These are phyloP conservation scores for Microchrysa polita DNA, from an alignment of 2,888 invertebrate genomes.

Conservation along the genomic window DNA sequence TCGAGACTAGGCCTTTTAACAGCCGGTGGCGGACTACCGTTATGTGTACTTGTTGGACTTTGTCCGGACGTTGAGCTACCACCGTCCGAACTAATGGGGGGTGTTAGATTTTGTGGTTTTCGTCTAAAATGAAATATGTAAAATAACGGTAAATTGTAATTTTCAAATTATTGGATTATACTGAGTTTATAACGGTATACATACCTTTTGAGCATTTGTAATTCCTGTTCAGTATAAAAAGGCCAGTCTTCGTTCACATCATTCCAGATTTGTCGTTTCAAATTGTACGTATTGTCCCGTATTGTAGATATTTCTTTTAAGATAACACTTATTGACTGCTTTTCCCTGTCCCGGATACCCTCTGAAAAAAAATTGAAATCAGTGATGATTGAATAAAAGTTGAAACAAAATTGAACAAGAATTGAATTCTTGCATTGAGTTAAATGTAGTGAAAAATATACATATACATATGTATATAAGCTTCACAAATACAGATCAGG, in stretches of 20 bases:
- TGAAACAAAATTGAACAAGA: too few species aligned
- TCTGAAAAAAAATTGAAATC: slow-evolving; percentile 73
- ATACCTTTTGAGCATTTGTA: slow-evolving; percentile 85
- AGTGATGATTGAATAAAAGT: too few species aligned
- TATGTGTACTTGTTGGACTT: slow-evolving; percentile 79
- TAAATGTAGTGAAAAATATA: too few species aligned
- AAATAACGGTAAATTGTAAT: not conserved
- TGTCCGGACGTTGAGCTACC: slow-evolving; percentile 81
- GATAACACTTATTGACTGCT: slow-evolving; percentile 77
- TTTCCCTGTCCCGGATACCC: slow-evolving; percentile 86
- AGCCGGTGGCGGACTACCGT: slow-evolving; percentile 76
- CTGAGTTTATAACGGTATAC: not conserved
- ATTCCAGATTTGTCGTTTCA: slow-evolving; percentile 88
- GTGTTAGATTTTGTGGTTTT: slow-evolving; percentile 91
- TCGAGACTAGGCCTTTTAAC: slow-evolving; percentile 69
- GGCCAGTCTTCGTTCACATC: slow-evolving; percentile 96
- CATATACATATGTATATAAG: too few species aligned
- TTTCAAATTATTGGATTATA: not conserved
- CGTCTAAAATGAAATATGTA: slow-evolving; percentile 70
- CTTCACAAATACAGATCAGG: too few species aligned
- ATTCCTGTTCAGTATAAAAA: slow-evolving; percentile 90
- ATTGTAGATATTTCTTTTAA: slow-evolving; percentile 82
- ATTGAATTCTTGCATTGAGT: too few species aligned
- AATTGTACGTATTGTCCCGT: slow-evolving; percentile 89
- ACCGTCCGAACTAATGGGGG: slow-evolving; percentile 85